Evolutionary conservation across 2,888 invertebrate genomes (phyloP), one percentile per base, ranked within the genome.

Genomic region (Seira musarum): DNA sequence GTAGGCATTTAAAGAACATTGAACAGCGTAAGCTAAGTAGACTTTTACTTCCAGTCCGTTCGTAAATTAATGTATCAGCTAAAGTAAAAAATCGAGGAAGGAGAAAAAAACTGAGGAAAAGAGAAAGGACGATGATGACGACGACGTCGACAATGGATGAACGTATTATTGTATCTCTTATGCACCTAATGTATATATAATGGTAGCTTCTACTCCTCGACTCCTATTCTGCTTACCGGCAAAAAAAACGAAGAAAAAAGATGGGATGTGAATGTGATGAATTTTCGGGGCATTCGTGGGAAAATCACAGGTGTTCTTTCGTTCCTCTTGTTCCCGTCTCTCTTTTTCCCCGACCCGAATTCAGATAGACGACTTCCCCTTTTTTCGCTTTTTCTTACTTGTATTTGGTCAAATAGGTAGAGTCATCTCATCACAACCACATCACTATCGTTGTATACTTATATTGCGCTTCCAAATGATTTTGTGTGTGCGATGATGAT

Each of bases 271-370:
- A 82, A 77, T 84, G 85, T 85, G 84, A 85, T 85, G 84, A 85
- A 85, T 84, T 85, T 83, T 83, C 83, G 81, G 82, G 81, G 80
- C 81, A 77, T 70, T 80, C 85, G 85, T 84, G 85, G 84, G 85
- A 85, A 83, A 77, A 81, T 81, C 81, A 75, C 84, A 85, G 83
- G 82, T 85, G 85, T 80, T 76, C 67, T 74, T 74, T 80, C 83
- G 77, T 80, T 84, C 83, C 82, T 83, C 77, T 79, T 79, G 82
- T 76, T 82, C 82, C 78, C 74, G 75, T 80, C 82, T 84, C 81
- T 80, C 81, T 77, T 77, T 82, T 82, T 76, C 80, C 71, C 80
- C 84, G 80, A 78, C 81, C 82, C 79, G 79, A 81, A 75, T 78
- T 75, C 75, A 77, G 70, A 77, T 77, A 78, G 77, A 60, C 64